A percentile compares a stretch with the other conserved stretches of the same genome.
phyloP scores from a whole-genome alignment of 2,797 vertebrate species.

The Microctenopoma steveboyesi region DNA sequence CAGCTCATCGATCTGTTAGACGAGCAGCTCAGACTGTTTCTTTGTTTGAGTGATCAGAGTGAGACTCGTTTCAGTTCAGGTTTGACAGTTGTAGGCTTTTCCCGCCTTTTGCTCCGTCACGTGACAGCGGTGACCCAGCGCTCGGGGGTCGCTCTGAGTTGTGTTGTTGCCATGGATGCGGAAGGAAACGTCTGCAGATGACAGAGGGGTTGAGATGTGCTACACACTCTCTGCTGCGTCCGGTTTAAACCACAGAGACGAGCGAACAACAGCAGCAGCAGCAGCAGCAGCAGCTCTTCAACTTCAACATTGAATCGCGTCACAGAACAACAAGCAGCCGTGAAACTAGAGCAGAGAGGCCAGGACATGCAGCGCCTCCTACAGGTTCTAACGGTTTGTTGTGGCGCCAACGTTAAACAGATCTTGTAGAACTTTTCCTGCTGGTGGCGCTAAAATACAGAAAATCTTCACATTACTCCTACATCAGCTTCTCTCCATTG shows the following conservation, averaged over 20 bases:
- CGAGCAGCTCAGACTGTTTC: too few relatives aligned
- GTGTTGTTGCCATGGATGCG: conserved; percentile 15
- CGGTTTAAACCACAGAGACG: conserved; percentile 15
- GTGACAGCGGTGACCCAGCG: not conserved
- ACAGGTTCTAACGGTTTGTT: not conserved
- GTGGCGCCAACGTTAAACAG: too few relatives aligned
- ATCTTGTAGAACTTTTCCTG: too few relatives aligned
- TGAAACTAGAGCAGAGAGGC: too few relatives aligned
- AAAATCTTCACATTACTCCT: too few relatives aligned
- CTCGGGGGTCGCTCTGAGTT: conserved; percentile 1
- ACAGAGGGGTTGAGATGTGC: conserved; percentile 33
- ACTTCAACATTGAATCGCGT: not conserved
- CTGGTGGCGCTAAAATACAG: too few relatives aligned
- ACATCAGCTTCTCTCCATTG: too few relatives aligned
- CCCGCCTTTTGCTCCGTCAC: conserved; percentile 16
- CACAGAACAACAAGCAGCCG: not conserved
- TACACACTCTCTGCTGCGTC: not conserved
- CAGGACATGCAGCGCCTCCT: not conserved
- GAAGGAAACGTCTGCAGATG: conserved; percentile 41
- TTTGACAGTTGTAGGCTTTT: conserved; percentile 58
- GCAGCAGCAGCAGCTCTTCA: not conserved
- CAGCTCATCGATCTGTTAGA: too few relatives aligned
- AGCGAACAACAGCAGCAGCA: not conserved
- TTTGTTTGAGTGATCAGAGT: too few relatives aligned
- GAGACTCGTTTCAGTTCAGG: too few relatives aligned